Evolutionary conservation across 2,797 vertebrate species (phyloP).

Genomic region (Orientallactaga sibirica): DNA sequence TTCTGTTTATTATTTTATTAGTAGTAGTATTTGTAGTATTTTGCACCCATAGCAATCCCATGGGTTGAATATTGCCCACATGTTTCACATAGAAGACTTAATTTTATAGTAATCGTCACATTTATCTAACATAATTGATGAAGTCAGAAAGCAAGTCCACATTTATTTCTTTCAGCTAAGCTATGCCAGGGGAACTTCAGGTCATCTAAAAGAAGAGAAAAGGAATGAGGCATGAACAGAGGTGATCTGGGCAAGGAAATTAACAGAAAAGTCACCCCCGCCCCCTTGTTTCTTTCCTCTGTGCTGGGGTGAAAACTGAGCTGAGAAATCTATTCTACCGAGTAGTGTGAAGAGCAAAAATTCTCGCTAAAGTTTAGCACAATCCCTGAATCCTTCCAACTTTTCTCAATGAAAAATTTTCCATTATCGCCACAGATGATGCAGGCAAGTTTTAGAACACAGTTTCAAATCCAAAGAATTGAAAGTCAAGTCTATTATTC

Average conservation of each 20-base stretch:
- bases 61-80: background rate
- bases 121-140: background rate
- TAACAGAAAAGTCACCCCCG: background rate
- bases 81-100: background rate
- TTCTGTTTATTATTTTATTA: background rate
- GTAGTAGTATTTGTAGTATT: background rate
- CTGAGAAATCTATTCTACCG: background rate
- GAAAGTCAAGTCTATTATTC: constrained; percentile 11
- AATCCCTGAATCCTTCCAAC: background rate
- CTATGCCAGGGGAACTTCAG: background rate
- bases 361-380: background rate
- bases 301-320: background rate
- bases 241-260: background rate
- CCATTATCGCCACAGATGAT: background rate
- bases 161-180: background rate
- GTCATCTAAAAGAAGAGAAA: constrained; percentile 33
- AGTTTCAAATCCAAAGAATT: background rate
- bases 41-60: background rate
- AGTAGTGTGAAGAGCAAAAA: background rate
- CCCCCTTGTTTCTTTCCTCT: background rate
- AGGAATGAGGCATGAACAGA: background rate
- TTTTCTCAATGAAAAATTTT: background rate
- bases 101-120: background rate
- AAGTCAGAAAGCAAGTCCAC: background rate
- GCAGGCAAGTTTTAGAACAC: background rate